A percentile compares a stretch with the other conserved stretches of the same genome.
Conservation (phyloP, 2,888 invertebrate species). For the Synergus japonicus region DNA sequence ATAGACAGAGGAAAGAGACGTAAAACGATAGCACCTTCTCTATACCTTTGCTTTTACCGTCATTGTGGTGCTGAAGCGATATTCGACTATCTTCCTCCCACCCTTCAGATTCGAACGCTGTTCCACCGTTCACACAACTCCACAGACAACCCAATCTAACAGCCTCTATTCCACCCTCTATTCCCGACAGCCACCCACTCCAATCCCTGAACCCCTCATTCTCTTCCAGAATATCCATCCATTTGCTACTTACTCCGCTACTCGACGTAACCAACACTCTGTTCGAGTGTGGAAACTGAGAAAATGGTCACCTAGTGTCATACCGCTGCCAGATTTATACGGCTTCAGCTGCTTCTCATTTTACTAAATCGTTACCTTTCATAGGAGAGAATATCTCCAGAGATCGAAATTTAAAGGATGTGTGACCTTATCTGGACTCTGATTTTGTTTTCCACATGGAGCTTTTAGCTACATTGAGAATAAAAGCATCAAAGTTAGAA, state of each 20-base stretch:
- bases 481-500: not conserved
- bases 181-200: constrained; percentile 59
- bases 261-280: constrained; percentile 47
- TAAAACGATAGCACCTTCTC: constrained; percentile 11
- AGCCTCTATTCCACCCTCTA: no score
- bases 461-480: not conserved
- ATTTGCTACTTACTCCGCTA: constrained; percentile 45
- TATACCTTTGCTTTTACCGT: constrained; percentile 20
- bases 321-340: constrained; percentile 36
- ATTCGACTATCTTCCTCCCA: constrained; percentile 44
- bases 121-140: not conserved
- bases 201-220: constrained; percentile 26
- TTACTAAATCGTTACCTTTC: constrained; percentile 21
- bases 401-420: constrained; percentile 6
- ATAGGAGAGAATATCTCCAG: constrained; percentile 8
- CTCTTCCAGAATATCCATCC: constrained; percentile 43
- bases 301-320: constrained; percentile 40
- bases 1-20: not conserved
- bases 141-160: constrained; percentile 47
- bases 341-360: constrained; percentile 33
- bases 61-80: constrained; percentile 38
- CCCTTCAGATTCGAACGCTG: constrained; percentile 44
- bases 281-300: constrained; percentile 48
- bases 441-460: not conserved
- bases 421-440: not conserved